Conservation (phyloP, 2,888 invertebrate genomes). For the Amaurobius ferox region DNA sequence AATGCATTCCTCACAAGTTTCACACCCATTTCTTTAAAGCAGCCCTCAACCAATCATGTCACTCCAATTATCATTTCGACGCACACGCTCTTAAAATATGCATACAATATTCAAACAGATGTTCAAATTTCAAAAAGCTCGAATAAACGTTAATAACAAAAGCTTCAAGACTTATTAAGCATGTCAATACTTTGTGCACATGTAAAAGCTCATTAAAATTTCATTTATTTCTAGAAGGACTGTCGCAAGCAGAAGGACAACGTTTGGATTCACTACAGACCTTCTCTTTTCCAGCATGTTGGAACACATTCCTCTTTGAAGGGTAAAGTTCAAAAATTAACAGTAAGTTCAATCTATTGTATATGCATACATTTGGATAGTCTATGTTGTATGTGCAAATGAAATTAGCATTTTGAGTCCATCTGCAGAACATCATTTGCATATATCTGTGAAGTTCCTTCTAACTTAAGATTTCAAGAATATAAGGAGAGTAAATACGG, state of each 20-base stretch:
- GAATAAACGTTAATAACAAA: no score
- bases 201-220: not conserved
- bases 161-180: no score
- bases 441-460: not conserved
- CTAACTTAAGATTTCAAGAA: no score
- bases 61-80: no score
- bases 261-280: constrained; percentile 90
- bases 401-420: not conserved
- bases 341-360: constrained; percentile 80
- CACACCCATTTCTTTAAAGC: no score
- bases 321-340: constrained; percentile 96
- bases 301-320: constrained; percentile 95
- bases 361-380: not conserved
- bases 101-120: no score
- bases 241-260: constrained; percentile 87
- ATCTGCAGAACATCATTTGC: not conserved
- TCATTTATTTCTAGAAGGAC: constrained; percentile 83
- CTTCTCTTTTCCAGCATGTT: constrained; percentile 95
- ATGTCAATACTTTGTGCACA: no score
- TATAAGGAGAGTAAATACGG: no score
- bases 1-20: no score
- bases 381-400: not conserved
- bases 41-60: no score
- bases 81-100: no score
- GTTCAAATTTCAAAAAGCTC: not conserved